Base-by-base conservation (phyloP, 2,113 vertebrate genomes). In the Barbus barbus region DNA sequence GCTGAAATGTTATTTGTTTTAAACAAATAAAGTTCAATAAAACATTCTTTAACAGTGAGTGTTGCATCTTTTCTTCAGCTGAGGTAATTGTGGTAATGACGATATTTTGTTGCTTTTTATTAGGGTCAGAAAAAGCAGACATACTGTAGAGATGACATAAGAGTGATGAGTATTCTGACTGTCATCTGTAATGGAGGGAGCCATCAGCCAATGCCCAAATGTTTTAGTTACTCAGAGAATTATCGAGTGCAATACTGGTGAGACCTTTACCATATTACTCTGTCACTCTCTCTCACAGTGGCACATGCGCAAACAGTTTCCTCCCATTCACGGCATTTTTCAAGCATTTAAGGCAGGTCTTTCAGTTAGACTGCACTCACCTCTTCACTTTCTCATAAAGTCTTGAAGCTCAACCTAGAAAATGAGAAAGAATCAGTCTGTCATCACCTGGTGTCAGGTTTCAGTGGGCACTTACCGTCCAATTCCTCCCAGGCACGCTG, bases 361-460 rank as follows among this genome's bases (percentile, higher is more conserved):
- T 13, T 78, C 67, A 31, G 28, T 31, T 41, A 74, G 69, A 74
- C 61, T 82, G 69, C 26, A 74, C 67, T 80, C 79, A 72, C 44
- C 72, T 87, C 74, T 80, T 84, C 81, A 79, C 78, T 74, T 82
- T 81, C 86, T 61, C 56, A 81, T 89, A 82, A 86, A 84, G 61
- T 28, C 46, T 61, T 3, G 24, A 38, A 65, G 61, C 72, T 81
- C 82, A 8, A 9, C 67, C 69, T n/a, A 41, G 48, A 78, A 80
- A 84, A 60, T 16, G 8, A 24, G 24, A 76, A 73, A n/a, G 51
- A 78, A 65, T 31, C 53, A 83, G 56, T 69, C 26, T 38, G 28
- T 78, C 33, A 31, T 85, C 38, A 11, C 9, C 60, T 69, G 51
- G 38, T 73, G 81, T 83, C 81, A 82, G 81, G 75, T 67, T 65